A percentile compares a stretch with the other conserved stretches of the same genome.
Evolutionary conservation across 2,797 vertebrate genomes (phyloP).

Genomic region (Lagorchestes hirsutus): DNA sequence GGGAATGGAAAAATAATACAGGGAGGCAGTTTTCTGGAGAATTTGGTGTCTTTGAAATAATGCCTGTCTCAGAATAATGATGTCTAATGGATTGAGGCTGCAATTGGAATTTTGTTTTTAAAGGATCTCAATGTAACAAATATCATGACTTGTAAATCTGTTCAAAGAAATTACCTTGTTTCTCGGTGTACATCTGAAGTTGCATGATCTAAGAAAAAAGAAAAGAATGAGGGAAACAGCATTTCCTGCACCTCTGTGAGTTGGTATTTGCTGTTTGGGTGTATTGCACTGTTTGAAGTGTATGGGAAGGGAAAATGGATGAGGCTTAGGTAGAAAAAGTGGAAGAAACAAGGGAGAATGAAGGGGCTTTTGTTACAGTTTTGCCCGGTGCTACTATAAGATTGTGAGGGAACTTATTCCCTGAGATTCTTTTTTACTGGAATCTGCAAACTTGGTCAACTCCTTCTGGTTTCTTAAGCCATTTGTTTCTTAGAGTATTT

Average conservation of each 20-base stretch:
- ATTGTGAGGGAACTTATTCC: background rate
- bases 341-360: background rate
- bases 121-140: background rate
- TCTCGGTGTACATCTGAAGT: background rate
- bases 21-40: background rate
- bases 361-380: background rate
- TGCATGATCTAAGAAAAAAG: background rate
- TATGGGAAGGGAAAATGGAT: background rate
- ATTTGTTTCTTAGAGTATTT: background rate
- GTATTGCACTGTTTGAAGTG: background rate
- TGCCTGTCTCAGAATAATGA: background rate
- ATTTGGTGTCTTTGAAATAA: background rate
- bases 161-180: background rate
- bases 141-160: background rate
- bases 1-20: background rate
- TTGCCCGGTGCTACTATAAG: background rate
- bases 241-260: background rate
- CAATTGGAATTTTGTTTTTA: background rate
- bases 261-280: background rate
- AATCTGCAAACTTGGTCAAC: background rate
- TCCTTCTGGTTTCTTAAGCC: background rate
- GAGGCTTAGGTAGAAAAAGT: background rate
- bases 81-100: background rate
- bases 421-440: background rate
- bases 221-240: too few species aligned